Evolutionary conservation across 2,888 invertebrate species (phyloP).

Genomic region (Mechanitis mazaeus): DNA sequence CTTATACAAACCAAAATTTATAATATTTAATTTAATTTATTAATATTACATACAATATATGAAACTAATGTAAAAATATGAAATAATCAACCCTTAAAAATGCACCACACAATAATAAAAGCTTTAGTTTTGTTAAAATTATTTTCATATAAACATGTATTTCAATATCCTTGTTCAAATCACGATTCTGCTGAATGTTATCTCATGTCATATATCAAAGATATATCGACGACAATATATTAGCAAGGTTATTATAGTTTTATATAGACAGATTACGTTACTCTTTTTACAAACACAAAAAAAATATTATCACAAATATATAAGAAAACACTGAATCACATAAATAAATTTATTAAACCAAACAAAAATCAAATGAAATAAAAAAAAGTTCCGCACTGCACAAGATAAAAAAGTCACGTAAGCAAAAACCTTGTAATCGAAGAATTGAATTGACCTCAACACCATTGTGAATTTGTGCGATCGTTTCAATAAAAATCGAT

Average conservation of each 20-base stretch:
- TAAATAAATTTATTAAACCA: neutral
- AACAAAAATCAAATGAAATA: conserved; percentile 5
- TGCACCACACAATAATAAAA: neutral
- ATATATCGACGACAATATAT: conserved; percentile 15
- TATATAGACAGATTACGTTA: too few relatives aligned
- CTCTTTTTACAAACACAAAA: too few relatives aligned
- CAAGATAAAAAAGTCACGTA: conserved; percentile 16
- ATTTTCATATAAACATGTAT: neutral
- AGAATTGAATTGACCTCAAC: conserved; percentile 55
- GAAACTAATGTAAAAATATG: too few relatives aligned
- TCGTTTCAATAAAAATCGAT: conserved; percentile 45
- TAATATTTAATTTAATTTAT: too few relatives aligned
- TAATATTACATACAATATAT: too few relatives aligned
- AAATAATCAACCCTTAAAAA: too few relatives aligned
- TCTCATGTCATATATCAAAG: conserved; percentile 36
- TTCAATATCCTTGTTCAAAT: conserved; percentile 43
- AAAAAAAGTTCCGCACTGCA: conserved; percentile 20
- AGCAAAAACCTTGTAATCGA: conserved; percentile 43
- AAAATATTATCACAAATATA: too few relatives aligned
- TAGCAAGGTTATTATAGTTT: conserved; percentile 10
- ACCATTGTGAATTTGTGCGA: conserved; percentile 55
- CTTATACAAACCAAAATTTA: too few relatives aligned
- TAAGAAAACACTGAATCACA: too few relatives aligned
- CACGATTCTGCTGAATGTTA: conserved; percentile 58
- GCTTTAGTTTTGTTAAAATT: neutral